phyloP scores from a whole-genome alignment of 2,113 vertebrate species.

The Clarias gariepinus region DNA sequence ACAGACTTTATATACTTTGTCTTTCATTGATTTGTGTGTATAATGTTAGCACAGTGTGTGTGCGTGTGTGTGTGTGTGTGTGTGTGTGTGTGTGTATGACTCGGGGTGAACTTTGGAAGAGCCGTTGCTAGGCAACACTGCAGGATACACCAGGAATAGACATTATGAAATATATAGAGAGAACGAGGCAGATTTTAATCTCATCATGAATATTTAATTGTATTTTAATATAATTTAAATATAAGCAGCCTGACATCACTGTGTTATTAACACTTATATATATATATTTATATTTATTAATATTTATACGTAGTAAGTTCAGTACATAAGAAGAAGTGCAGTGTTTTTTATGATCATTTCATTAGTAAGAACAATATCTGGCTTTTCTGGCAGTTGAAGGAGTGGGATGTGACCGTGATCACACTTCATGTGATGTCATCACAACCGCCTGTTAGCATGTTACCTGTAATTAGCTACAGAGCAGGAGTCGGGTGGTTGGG shows the following conservation, averaged over 20 bases:
- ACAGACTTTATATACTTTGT: not conserved
- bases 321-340: not conserved
- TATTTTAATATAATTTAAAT: not conserved
- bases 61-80: constrained; percentile 30
- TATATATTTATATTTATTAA: not conserved
- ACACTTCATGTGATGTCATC: not conserved
- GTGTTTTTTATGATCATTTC: not conserved
- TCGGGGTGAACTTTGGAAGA: constrained; percentile 50
- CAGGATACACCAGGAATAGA: constrained; percentile 58
- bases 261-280: constrained; percentile 1
- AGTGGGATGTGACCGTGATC: not conserved
- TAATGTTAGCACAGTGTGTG: not conserved
- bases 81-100: constrained; percentile 31
- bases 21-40: not conserved
- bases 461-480: not conserved
- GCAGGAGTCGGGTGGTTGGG: not conserved
- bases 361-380: not conserved
- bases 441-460: not conserved
- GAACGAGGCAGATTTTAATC: constrained; percentile 18
- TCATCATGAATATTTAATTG: constrained; percentile 11
- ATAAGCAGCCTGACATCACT: not conserved
- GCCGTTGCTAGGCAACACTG: constrained; percentile 58
- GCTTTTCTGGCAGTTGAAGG: not conserved
- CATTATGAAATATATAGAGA: constrained; percentile 52
- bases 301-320: not conserved